Percentiles rank a stretch among this genome's conserved stretches.
Evolutionary conservation across 2,113 vertebrate genomes (phyloP).

Genomic region (Lasiurus cinereus): DNA sequence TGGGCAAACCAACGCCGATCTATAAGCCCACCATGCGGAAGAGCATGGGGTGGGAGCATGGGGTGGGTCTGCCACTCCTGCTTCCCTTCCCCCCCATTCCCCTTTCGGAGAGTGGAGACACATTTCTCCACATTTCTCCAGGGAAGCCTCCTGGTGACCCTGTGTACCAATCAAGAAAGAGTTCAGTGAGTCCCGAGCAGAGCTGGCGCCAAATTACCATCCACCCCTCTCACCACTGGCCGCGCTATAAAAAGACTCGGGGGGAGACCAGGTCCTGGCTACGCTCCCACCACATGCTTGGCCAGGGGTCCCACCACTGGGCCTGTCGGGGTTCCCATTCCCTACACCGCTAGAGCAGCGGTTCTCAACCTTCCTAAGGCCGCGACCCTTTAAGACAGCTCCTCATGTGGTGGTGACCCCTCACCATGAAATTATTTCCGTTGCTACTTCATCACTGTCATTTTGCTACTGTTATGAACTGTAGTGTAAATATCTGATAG

Average conservation of each 20-base stretch:
- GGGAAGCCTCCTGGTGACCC: slow-evolving; percentile 75
- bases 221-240: slow-evolving; percentile 17
- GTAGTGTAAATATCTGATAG: too few species aligned
- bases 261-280: slow-evolving; percentile 51
- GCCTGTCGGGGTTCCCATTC: background rate
- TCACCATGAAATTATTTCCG: too few species aligned
- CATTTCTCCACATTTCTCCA: slow-evolving; percentile 50
- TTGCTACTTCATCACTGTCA: too few species aligned
- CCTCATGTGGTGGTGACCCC: too few species aligned
- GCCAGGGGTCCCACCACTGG: background rate
- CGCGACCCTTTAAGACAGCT: too few species aligned
- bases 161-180: slow-evolving; percentile 75
- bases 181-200: slow-evolving; percentile 45
- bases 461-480: too few species aligned
- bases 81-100: background rate
- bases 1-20: background rate
- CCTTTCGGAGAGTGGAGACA: slow-evolving; percentile 29
- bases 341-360: background rate
- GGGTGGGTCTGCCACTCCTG: background rate
- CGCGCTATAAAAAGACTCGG: slow-evolving; percentile 76
- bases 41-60: background rate
- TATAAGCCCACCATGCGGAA: background rate
- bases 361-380: too few species aligned
- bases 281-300: slow-evolving; percentile 24
- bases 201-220: slow-evolving; percentile 71